phyloP scores from a whole-genome alignment of 1,140 invertebrate genomes.

The Drepana arcuata region DNA sequence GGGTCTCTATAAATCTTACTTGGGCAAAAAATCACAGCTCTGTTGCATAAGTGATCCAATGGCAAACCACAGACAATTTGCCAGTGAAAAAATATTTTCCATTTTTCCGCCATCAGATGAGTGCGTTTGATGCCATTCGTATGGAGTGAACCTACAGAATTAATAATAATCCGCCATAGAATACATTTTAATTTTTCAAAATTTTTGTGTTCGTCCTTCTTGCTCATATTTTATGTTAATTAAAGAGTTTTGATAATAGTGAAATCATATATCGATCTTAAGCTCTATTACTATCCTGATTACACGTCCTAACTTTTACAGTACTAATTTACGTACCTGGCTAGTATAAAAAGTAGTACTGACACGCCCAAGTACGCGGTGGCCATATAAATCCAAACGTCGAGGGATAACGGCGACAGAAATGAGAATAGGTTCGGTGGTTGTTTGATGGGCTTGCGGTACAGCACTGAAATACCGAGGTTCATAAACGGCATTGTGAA shows the following conservation, averaged over 20 bases:
- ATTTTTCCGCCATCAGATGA: slow-evolving; percentile 87
- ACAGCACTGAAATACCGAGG: slow-evolving; percentile 93
- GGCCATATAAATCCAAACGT: slow-evolving; percentile 97
- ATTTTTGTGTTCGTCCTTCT: no score
- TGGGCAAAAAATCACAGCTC: slow-evolving; percentile 91
- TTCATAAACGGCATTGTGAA: slow-evolving; percentile 98
- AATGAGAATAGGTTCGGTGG: slow-evolving; percentile 94
- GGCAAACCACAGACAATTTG: slow-evolving; percentile 96
- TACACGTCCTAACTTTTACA: no score
- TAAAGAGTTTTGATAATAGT: no score
- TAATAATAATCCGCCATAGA: no score
- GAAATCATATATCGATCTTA: no score
- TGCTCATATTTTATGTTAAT: no score
- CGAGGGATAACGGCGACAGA: slow-evolving; percentile 91
- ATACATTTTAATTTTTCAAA: no score
- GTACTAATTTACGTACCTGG: slow-evolving; percentile 80
- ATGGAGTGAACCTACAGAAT: slow-evolving; percentile 93
- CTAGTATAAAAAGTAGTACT: slow-evolving; percentile 92
- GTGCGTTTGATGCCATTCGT: slow-evolving; percentile 93
- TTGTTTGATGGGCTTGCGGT: slow-evolving; percentile 91
- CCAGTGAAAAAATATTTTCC: slow-evolving; percentile 92
- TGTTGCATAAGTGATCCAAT: slow-evolving; percentile 95
- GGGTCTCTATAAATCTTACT: slow-evolving; percentile 75
- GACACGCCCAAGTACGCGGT: slow-evolving; percentile 95
- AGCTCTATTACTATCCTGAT: no score